These are phyloP conservation scores for Montipora capricornis DNA, from an alignment of 64 coral and sea anemone genomes.

Conservation along the genomic window DNA sequence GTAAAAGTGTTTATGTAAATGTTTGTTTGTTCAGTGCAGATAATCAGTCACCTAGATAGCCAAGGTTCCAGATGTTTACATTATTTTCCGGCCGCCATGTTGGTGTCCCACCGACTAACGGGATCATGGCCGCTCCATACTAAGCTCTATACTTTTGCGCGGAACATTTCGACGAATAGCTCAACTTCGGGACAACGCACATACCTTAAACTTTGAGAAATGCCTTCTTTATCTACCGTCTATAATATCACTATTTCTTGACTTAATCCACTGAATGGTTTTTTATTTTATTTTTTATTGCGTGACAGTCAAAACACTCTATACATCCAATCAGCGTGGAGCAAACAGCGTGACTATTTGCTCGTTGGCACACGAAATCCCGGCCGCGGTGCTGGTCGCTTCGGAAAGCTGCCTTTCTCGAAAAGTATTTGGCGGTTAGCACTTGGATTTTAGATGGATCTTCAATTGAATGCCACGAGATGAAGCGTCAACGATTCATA, in stretches of 20 bases:
- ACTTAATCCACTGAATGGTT: constrained; percentile 2
- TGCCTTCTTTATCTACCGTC: neutral
- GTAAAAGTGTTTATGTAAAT: constrained; percentile 49
- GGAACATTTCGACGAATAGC: constrained; percentile 14
- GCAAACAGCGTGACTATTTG: no score
- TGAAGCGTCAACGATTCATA: no score
- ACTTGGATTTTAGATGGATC: no score
- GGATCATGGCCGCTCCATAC: no score
- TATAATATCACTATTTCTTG: constrained; percentile 8
- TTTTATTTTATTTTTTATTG: neutral
- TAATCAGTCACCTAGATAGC: constrained; percentile 46
- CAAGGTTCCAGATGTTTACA: constrained; percentile 42
- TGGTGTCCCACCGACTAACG: no score
- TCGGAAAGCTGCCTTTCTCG: no score
- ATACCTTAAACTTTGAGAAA: neutral
- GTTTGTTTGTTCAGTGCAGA: constrained; percentile 39
- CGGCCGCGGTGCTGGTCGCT: no score
- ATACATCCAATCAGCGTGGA: no score
- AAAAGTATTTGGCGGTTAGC: no score
- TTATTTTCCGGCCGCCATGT: neutral
- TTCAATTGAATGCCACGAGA: no score
- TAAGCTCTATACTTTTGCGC: neutral
- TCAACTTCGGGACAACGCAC: neutral
- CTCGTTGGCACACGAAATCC: no score
- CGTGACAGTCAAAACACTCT: neutral